Base-by-base conservation (phyloP, 2,888 invertebrate species). In the Eupithecia inturbata region DNA sequence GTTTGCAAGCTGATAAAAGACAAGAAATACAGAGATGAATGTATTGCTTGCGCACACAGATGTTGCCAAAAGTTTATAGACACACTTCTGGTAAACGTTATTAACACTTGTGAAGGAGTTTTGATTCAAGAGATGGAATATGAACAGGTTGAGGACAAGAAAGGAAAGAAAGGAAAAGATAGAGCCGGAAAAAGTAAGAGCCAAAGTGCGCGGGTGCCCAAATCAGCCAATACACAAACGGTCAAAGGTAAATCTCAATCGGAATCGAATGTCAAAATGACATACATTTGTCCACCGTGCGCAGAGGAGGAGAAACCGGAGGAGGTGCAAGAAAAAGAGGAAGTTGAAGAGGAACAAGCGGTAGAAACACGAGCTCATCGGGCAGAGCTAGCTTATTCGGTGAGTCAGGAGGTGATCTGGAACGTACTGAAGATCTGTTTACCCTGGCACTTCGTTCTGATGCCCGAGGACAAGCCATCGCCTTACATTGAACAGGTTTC, bases 281-380 rank as follows among this genome's bases (percentile, higher is more conserved):
- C 90, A 2, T 92, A 81, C 75, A 90, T 93, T 63, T 93, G 93
- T 79, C 84, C 78, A 68, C 93, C 93, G 12, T 93, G 92, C 77
- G 89, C 91, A 75, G 88, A 83, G 68, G 85, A 85, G 4, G 85
- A 83, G 22, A 71, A 76, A 1, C 79, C 81, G 4, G 66, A 66
- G 5, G 39, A 22, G 7, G 66, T 66, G 14, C 36, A 26, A 39
- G 66, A 41, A 39, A 39, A 85, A 72, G 85, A 87, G 69, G 82
- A 83, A 62, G 77, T 82, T 33, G 88, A 88, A 77, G 57, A 57
- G 57, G 57, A 57, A 57, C 57, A 57, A 57, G 14, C 26, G 4
- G 26, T 57, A 12, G 57, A 57, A 26, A 57, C 57, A 10, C 6
- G 9, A 26, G 22, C 57, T 3, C 12, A 26, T 9, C 88, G 92